These are phyloP conservation scores for Forbesichthys papilliferus DNA, from an alignment of 2,113 vertebrate genomes.

Conservation along the genomic window DNA sequence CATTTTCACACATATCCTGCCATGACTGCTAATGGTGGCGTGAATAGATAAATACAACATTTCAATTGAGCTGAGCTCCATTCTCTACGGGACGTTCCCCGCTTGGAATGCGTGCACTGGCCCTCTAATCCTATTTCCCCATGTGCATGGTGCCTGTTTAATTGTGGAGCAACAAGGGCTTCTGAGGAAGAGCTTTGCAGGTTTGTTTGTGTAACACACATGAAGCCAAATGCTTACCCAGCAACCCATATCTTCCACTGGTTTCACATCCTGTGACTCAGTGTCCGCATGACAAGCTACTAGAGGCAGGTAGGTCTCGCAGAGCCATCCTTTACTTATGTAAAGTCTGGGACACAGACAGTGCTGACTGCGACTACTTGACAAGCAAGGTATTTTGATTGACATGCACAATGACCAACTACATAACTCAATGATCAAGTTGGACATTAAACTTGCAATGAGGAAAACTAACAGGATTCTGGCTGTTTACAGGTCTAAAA, in stretches of 20 bases:
- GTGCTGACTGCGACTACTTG: no score
- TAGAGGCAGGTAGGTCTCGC: conserved; percentile 30
- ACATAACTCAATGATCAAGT: no score
- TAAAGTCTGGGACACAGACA: no score
- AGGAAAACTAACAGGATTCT: no score
- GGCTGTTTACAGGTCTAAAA: no score
- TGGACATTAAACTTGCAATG: no score
- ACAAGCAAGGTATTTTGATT: no score
- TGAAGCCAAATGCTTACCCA: not conserved
- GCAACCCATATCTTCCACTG: conserved; percentile 16
- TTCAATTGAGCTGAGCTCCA: not conserved
- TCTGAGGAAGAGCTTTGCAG: conserved; percentile 17
- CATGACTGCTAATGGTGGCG: conserved; percentile 9
- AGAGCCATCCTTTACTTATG: no score
- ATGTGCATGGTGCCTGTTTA: conserved; percentile 14
- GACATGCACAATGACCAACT: no score
- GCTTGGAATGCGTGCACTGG: conserved; percentile 1
- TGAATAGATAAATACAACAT: conserved; percentile 4
- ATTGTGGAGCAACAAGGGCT: conserved; percentile 22
- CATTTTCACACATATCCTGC: not conserved
- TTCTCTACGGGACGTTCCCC: conserved; percentile 6
- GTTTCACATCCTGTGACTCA: conserved; percentile 21
- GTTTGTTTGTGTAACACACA: conserved; percentile 11
- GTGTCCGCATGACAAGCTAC: conserved; percentile 42
- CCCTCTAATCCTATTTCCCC: conserved; percentile 33